These are phyloP conservation scores for Philotrypesis tridentata DNA, from an alignment of 1,140 invertebrate genomes.

Conservation along the genomic window DNA sequence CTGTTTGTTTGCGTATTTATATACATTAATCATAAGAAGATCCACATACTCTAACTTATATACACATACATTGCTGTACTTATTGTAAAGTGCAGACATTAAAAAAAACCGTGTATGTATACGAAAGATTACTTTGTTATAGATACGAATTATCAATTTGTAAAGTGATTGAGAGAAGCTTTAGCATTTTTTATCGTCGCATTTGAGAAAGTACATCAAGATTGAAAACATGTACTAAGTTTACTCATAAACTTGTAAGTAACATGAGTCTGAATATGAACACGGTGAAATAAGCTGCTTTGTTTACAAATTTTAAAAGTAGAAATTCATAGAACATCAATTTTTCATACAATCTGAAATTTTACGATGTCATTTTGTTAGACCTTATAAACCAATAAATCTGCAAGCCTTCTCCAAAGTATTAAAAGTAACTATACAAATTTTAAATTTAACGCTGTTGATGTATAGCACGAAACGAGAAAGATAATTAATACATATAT, in stretches of 20 bases:
- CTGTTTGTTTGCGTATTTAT: neutral
- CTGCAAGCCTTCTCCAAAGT: neutral
- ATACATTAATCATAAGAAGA: too few relatives aligned
- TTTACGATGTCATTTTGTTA: too few relatives aligned
- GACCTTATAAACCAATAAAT: neutral
- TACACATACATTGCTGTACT: neutral
- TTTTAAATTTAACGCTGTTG: neutral
- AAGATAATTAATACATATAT: neutral
- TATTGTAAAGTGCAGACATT: neutral
- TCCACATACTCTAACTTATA: neutral
- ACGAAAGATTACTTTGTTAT: neutral
- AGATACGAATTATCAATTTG: neutral
- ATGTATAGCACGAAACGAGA: neutral
- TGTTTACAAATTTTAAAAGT: too few relatives aligned
- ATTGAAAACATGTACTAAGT: neutral
- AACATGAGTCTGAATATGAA: too few relatives aligned
- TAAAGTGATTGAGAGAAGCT: neutral
- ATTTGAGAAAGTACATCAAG: slow-evolving; percentile 29
- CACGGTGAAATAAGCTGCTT: too few relatives aligned
- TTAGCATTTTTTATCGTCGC: slow-evolving; percentile 1
- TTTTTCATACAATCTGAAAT: too few relatives aligned
- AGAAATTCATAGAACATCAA: too few relatives aligned
- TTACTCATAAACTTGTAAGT: too few relatives aligned
- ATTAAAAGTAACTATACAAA: neutral
- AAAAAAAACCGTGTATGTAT: neutral